These are phyloP conservation scores for Cosmopolites sordidus DNA, from an alignment of 2,888 invertebrate species.

Conservation along the genomic window DNA sequence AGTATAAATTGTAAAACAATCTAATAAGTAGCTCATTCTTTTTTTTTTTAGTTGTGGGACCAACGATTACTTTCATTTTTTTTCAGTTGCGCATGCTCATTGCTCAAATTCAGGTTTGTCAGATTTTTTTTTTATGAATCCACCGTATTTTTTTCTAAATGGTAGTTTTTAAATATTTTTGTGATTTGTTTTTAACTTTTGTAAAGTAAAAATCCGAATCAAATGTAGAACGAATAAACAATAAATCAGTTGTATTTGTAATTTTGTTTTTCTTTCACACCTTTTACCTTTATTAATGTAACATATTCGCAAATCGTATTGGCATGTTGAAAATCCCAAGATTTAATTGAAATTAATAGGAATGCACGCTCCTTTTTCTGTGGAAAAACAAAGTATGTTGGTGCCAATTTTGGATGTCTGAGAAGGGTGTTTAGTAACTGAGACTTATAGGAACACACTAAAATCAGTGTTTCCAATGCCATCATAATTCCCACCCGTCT, in stretches of 20 bases:
- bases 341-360: no score
- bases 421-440: no score
- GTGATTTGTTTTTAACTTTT: constrained; percentile 26
- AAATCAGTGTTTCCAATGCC: no score
- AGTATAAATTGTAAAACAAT: not conserved
- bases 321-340: no score
- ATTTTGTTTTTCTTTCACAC: no score
- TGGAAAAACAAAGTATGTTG: no score
- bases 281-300: no score
- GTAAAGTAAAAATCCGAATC: constrained; percentile 19
- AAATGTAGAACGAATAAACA: constrained; percentile 22
- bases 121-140: constrained; percentile 9
- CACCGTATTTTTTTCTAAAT: constrained; percentile 11
- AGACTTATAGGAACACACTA: no score
- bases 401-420: no score
- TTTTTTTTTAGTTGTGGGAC: constrained; percentile 17
- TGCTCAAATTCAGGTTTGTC: constrained; percentile 7
- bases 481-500: no score
- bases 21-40: not conserved
- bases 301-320: no score
- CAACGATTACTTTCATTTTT: constrained; percentile 9
- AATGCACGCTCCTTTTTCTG: no score
- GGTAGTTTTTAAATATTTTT: constrained; percentile 22
- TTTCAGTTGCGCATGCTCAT: constrained; percentile 5
- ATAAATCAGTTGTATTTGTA: constrained; percentile 24